These are phyloP conservation scores for Deilephila elpenor DNA, from an alignment of 2,888 invertebrate species.

Conservation along the genomic window DNA sequence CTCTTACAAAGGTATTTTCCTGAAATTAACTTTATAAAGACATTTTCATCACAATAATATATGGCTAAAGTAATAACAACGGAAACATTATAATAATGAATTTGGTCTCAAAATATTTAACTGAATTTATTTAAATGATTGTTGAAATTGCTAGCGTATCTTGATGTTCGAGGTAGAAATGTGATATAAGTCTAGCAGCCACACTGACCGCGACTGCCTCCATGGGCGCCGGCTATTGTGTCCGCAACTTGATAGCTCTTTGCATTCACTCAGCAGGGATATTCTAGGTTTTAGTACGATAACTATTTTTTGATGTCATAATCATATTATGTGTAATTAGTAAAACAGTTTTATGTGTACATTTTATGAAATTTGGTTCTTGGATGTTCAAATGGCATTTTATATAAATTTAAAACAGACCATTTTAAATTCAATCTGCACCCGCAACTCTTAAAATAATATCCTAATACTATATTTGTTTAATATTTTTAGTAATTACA, in stretches of 20 bases:
- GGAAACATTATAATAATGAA: too few species aligned
- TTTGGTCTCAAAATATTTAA: too few species aligned
- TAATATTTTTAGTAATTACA: neutral
- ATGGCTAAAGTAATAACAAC: too few species aligned
- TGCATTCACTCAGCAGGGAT: constrained; percentile 8
- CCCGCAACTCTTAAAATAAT: too few species aligned
- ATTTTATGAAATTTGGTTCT: too few species aligned
- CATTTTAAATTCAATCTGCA: too few species aligned
- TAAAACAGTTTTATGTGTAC: too few species aligned
- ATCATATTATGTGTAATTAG: neutral
- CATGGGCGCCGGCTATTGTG: constrained; percentile 48
- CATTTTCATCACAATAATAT: neutral
- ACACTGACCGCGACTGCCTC: constrained; percentile 47
- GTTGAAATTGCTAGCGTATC: neutral
- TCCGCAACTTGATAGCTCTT: constrained; percentile 52
- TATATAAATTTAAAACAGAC: too few species aligned
- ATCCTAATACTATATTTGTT: neutral
- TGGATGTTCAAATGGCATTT: too few species aligned
- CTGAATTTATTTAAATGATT: neutral
- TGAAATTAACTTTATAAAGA: neutral
- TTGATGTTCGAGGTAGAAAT: constrained; percentile 13
- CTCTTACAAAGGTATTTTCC: neutral
- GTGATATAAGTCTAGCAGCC: constrained; percentile 47
- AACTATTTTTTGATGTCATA: neutral
- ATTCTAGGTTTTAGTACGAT: neutral